phyloP scores from a whole-genome alignment of 1,140 invertebrate species.

The Charaxes varanes region DNA sequence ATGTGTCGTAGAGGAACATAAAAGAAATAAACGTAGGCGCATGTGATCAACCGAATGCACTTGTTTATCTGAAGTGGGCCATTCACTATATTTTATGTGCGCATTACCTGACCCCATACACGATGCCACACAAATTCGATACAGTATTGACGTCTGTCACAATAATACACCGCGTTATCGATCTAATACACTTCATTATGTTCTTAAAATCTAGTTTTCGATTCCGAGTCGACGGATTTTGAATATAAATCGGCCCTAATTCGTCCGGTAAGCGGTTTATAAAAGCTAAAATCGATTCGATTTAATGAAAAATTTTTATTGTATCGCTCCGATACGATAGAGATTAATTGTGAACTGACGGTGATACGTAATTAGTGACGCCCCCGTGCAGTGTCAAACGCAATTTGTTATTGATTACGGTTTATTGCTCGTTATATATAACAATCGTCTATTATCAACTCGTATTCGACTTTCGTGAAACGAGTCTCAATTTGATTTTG shows the following conservation, averaged over 20 bases:
- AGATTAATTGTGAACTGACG: conserved; percentile 8
- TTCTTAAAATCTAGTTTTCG: conserved; percentile 19
- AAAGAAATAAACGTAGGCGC: conserved; percentile 11
- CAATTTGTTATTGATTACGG: conserved; percentile 1
- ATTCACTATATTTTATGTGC: conserved; percentile 21
- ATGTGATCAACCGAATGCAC: conserved; percentile 5
- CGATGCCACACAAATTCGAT: conserved; percentile 15
- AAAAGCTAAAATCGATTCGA: conserved; percentile 15
- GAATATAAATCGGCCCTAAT: conserved; percentile 24
- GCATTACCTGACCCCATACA: conserved; percentile 11
- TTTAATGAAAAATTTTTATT: conserved; percentile 10
- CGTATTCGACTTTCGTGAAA: too few relatives aligned
- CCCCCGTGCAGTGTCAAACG: neutral
- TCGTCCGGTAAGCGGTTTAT: conserved; percentile 13
- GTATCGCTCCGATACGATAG: conserved; percentile 9
- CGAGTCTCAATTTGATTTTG: too few relatives aligned
- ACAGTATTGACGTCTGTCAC: conserved; percentile 16
- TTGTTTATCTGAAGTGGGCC: conserved; percentile 20
- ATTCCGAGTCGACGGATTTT: conserved; percentile 9
- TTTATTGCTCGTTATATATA: too few relatives aligned
- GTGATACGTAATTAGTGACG: conserved; percentile 4
- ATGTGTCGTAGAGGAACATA: too few relatives aligned
- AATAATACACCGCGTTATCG: conserved; percentile 15
- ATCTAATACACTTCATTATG: conserved; percentile 11
- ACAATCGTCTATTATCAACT: too few relatives aligned